phyloP scores from a whole-genome alignment of 2,797 vertebrate species.

The Novumbra hubbsi region DNA sequence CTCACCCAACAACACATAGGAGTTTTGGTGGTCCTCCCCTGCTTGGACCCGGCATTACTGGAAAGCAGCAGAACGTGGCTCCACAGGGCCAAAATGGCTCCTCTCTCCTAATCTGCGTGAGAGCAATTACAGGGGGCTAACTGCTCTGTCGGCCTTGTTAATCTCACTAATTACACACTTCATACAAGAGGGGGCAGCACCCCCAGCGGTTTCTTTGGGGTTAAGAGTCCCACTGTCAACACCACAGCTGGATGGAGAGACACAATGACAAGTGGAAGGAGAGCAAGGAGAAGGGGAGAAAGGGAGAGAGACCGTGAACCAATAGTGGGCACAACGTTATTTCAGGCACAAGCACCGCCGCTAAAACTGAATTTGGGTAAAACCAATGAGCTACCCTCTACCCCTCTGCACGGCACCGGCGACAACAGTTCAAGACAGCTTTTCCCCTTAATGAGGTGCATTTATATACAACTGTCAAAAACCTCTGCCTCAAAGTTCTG shows the following conservation, averaged over 20 bases:
- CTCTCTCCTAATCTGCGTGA: slow-evolving; percentile 18
- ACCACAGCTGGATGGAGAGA: slow-evolving; percentile 11
- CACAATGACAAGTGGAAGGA: slow-evolving; percentile 1
- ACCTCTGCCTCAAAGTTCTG: slow-evolving; percentile 20
- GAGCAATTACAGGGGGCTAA: slow-evolving; percentile 26
- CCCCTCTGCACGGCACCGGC: background rate
- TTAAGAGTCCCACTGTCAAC: slow-evolving; percentile 13
- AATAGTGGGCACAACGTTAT: background rate
- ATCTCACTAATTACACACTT: slow-evolving; percentile 33
- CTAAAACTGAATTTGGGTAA: background rate
- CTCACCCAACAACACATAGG: background rate
- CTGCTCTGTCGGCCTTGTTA: slow-evolving; percentile 36
- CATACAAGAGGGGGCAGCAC: slow-evolving; percentile 17
- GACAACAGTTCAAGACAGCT: slow-evolving; percentile 9
- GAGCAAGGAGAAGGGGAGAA: background rate
- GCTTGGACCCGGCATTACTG: no score
- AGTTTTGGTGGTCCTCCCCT: background rate
- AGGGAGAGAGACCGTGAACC: background rate
- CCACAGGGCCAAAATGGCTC: background rate
- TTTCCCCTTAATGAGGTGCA: slow-evolving; percentile 42
- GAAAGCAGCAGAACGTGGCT: background rate
- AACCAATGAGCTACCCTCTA: background rate
- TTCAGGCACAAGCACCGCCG: background rate
- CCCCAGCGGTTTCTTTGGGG: slow-evolving; percentile 20
- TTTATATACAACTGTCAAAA: slow-evolving; percentile 34